Percentiles rank a stretch among this genome's conserved stretches.
Evolutionary conservation across 2,888 invertebrate genomes (phyloP).

Genomic region (Plebejus argus): DNA sequence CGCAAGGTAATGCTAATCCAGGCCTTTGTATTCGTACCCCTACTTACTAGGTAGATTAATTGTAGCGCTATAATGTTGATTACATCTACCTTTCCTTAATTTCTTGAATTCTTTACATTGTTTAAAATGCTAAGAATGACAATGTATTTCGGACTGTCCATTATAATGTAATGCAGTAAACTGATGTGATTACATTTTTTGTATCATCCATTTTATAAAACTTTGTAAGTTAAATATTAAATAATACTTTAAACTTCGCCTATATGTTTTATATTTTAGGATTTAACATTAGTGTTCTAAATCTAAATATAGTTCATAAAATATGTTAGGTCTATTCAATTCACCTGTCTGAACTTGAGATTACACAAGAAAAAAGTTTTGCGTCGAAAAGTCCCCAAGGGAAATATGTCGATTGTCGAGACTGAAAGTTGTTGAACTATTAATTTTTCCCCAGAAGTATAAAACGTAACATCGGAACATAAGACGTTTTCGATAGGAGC

Average conservation of each 20-base stretch:
- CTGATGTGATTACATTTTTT: no score
- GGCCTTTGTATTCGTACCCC: background rate
- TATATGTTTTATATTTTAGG: background rate
- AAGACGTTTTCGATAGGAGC: background rate
- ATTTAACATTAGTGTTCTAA: background rate
- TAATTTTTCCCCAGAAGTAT: background rate
- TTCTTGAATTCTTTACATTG: background rate
- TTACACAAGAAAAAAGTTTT: background rate
- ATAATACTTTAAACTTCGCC: no score
- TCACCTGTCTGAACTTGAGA: background rate
- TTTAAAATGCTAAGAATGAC: background rate
- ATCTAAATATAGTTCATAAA: background rate
- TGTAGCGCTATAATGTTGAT: constrained; percentile 5
- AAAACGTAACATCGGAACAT: background rate
- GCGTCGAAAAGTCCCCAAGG: background rate
- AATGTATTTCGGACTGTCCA: background rate
- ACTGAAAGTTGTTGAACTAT: background rate
- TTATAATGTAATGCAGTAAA: no score
- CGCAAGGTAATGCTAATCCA: background rate
- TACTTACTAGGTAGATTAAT: constrained; percentile 1
- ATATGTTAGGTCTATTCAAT: background rate
- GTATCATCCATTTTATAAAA: no score
- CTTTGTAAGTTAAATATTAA: no score
- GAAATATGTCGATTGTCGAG: background rate
- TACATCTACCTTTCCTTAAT: background rate